These are phyloP conservation scores for Cyclophora albipunctata DNA, from an alignment of 2,888 invertebrate species.

Conservation along the genomic window DNA sequence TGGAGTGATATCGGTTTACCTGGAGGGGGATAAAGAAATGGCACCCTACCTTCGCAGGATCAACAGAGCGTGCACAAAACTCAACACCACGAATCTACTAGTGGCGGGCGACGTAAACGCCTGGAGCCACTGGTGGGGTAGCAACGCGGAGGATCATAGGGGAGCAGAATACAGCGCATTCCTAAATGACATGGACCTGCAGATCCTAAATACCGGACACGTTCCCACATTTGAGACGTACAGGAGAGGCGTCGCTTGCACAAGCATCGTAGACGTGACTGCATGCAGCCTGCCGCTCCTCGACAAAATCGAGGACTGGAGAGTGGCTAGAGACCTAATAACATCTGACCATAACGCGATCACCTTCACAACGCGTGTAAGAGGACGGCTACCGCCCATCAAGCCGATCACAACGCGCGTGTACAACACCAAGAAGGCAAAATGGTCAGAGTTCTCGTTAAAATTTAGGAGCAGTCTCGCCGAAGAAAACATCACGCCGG, in stretches of 20 bases:
- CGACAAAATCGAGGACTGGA: slow-evolving; percentile 13
- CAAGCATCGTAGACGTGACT: slow-evolving; percentile 16
- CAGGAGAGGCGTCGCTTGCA: slow-evolving; percentile 6
- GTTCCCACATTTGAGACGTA: slow-evolving; percentile 14
- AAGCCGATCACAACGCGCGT: no score
- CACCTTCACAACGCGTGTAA: no score
- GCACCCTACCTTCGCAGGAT: no score
- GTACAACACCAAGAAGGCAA: no score
- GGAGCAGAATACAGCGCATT: slow-evolving; percentile 11
- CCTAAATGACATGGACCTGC: slow-evolving; percentile 12
- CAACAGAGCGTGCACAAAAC: no score
- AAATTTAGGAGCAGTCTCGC: no score
- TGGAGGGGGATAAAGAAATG: no score
- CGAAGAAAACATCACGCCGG: no score
- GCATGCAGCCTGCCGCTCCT: slow-evolving; percentile 10
- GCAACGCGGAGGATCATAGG: slow-evolving; percentile 8
- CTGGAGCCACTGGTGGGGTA: neutral
- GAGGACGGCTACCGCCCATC: no score
- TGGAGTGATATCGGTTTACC: no score
- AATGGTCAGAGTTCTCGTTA: no score
- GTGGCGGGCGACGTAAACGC: neutral
- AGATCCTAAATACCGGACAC: slow-evolving; percentile 15
- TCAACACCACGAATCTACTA: no score
- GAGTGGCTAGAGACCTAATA: slow-evolving; percentile 8
- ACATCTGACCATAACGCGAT: slow-evolving; percentile 1